phyloP scores from a whole-genome alignment of 2,113 vertebrate genomes.

The Crotalus tigris region DNA sequence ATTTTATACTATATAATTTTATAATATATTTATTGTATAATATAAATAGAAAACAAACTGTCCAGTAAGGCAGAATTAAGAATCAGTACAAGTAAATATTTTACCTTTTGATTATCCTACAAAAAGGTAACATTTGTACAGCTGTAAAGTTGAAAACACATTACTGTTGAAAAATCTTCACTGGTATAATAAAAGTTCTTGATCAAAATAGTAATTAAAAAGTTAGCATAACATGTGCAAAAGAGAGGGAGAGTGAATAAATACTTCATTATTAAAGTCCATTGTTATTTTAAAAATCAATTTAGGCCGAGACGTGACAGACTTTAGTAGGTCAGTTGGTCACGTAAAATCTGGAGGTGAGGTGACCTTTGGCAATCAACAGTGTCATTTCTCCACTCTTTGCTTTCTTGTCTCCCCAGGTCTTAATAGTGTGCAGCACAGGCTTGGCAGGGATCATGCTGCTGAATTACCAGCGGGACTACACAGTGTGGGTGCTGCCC shows the following conservation, averaged over 20 bases:
- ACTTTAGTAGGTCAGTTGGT: background rate
- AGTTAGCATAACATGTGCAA: background rate
- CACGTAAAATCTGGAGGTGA: background rate
- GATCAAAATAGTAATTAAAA: background rate
- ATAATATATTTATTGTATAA: background rate
- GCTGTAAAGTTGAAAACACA: background rate
- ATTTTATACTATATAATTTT: too few relatives aligned
- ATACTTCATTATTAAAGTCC: background rate
- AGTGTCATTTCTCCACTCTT: background rate
- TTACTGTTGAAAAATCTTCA: background rate
- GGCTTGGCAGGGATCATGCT: constrained; percentile 90
- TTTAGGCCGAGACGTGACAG: background rate
- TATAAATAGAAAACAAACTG: background rate
- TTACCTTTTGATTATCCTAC: background rate
- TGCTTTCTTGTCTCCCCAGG: constrained; percentile 63
- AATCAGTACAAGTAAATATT: background rate
- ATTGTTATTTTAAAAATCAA: background rate
- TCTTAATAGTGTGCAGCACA: constrained; percentile 90
- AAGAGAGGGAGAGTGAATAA: background rate
- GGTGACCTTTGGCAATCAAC: background rate
- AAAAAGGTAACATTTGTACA: background rate
- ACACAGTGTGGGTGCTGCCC: constrained; percentile 93
- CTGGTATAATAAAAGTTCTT: background rate
- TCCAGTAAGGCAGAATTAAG: background rate
- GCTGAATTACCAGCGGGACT: constrained; percentile 92